phyloP scores from a whole-genome alignment of 2,113 vertebrate genomes.

The Pachypanchax playfairii region DNA sequence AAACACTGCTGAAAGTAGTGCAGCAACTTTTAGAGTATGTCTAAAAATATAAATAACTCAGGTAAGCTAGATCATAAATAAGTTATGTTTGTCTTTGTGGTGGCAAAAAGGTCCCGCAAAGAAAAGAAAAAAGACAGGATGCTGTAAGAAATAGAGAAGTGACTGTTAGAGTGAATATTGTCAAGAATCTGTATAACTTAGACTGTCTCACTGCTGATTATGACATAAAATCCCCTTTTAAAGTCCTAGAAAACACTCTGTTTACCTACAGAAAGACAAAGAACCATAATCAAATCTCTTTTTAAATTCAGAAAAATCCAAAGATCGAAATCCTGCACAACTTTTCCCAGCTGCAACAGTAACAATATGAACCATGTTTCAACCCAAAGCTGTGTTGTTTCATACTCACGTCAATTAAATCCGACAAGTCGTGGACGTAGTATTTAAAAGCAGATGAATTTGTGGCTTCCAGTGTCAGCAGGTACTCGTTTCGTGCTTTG shows the following conservation, averaged over 20 bases:
- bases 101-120: slow-evolving; percentile 21
- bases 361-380: no score
- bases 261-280: neutral
- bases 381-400: neutral
- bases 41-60: slow-evolving; percentile 29
- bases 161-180: no score
- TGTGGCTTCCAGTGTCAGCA: slow-evolving; percentile 96
- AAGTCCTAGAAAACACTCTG: neutral
- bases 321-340: no score
- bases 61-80: slow-evolving; percentile 52
- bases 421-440: slow-evolving; percentile 97
- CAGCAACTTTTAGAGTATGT: slow-evolving; percentile 39
- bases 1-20: slow-evolving; percentile 40
- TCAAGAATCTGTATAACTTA: neutral
- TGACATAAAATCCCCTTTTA: slow-evolving; percentile 39
- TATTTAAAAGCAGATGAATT: slow-evolving; percentile 99
- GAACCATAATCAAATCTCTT: neutral
- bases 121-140: neutral
- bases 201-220: slow-evolving; percentile 26
- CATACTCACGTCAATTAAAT: slow-evolving; percentile 96
- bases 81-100: slow-evolving; percentile 25
- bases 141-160: neutral
- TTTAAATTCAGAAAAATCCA: no score
- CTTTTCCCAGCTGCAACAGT: no score
- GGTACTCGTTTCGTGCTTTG: slow-evolving; percentile 97